Base-by-base conservation (phyloP, 2,888 invertebrate species). In the Syrista parreyssii region DNA sequence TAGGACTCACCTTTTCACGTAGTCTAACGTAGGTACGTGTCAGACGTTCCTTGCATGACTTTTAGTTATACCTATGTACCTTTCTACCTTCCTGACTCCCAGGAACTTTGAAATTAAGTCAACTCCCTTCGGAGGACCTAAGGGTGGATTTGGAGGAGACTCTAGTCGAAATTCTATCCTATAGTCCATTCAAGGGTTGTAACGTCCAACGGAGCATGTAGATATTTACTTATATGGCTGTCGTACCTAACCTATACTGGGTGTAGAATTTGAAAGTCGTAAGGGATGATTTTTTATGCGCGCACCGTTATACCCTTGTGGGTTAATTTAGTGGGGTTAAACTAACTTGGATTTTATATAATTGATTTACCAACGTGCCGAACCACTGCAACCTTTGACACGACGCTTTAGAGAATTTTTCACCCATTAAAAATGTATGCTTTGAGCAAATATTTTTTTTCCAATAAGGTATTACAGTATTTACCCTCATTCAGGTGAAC, bases 41-140 rank as follows among this genome's bases (percentile, higher is more conserved):
- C 15, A 6, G 9, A 9, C 23, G 55, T 55, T 23, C 23, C 55
- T 55, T 9, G 55, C 23, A 23, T 55, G 2, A 55, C 73, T 73
- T 30, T 73, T 73, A 15, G 23, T 34, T 73, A 23, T 35, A 34
- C 73, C 73, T 71, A 32, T 31, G 12, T 71, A 32, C 71, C 68
- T 68, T 30, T n/a, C 74, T 80, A 73, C 76, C 73, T 32, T 23
- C 30, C 36, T 36, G 32, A 77, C 81, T 77, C 79, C 75, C 76
- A 80, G 81, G 77, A 84, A 82, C 82, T 83, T 77, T 82, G 80
- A 84, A 82, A 85, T 82, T 75, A 81, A 84, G 81, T 81, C 82
- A 79, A 78, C 80, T 82, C 76, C 23, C 55, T 55, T 55, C 9
- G 23, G 23, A 23, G 23, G 55, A 55, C 9, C 55, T 9, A 55